Evolutionary conservation across 2,797 vertebrate species (phyloP), one percentile per base, ranked within the genome.

Genomic region (Telmatherina bonti): DNA sequence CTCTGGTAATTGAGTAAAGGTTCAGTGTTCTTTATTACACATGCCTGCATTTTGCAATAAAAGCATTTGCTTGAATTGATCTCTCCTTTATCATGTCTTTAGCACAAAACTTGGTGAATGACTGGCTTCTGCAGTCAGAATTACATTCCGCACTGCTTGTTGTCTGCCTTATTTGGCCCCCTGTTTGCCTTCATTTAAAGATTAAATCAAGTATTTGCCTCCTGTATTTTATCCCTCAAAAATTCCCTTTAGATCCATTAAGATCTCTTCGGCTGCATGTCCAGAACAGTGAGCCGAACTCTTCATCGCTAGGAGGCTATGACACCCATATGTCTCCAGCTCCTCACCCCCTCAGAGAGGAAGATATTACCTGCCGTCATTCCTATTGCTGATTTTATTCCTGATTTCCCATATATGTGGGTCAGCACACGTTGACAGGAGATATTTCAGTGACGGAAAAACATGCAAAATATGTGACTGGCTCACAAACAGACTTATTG

Each of bases 381-480:
- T 76, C 60, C 65, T 70, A 49, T 49, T 67, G 11, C 36, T 55
- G 45, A 67, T 72, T 74, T 70, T 76, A 62, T 64, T 88, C 87
- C 72, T 56, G 62, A 79, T 71, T 81, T n/a, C 70, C 53, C 59
- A 57, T 52, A 61, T 78, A 85, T 88, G 64, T 54, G 67, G 81
- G 77, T 85, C 4, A 2, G 55, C 61, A 79, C 81, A 83, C 85
- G 78, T 89, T 84, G 86, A 89, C 79, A 82, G 62, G 51, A 85
- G 74, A 86, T 89, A 78, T 87, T 89, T 88, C 86, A 91, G 91
- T 92, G 45, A 70, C 67, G 54, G 52, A 79, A 33, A 93, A 81
- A 88, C 84, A 90, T 91, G 83, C 59, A 72, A 75, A 86, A 88
- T 92, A 91, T 88, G 85, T 77, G 74, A 85, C 84, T 85, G 84